Conservation (phyloP, 2,888 invertebrate species). For the Serripes groenlandicus region DNA sequence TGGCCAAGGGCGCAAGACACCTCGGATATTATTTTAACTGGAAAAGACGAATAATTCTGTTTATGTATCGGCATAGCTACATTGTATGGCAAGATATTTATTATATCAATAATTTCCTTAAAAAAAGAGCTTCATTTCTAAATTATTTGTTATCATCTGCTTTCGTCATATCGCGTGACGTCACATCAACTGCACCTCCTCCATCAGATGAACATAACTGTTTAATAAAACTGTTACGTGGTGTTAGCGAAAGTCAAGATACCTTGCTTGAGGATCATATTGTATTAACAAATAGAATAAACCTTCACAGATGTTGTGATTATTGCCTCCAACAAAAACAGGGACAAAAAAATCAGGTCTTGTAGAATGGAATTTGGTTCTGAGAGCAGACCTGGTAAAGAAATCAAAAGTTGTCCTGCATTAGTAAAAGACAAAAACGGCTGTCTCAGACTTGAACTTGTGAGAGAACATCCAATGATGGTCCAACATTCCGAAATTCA, state of each 20-base stretch:
- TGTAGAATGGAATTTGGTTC: conserved; percentile 5
- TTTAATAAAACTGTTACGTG: conserved; percentile 17
- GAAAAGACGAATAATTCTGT: too few relatives aligned
- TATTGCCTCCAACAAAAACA: conserved; percentile 10
- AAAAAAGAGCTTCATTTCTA: too few relatives aligned
- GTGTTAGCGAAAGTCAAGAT: conserved; percentile 22
- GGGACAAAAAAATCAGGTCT: not conserved
- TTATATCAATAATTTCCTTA: too few relatives aligned
- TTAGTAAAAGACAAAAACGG: conserved; percentile 22
- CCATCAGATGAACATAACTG: conserved; percentile 9
- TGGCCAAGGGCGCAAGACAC: too few relatives aligned
- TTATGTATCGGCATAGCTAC: too few relatives aligned
- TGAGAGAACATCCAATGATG: not conserved
- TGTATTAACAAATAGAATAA: conserved; percentile 17
- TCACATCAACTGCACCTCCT: conserved; percentile 15
- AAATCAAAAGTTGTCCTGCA: not conserved
- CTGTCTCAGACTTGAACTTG: not conserved
- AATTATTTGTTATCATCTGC: too few relatives aligned
- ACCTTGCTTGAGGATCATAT: conserved; percentile 21
- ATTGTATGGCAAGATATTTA: too few relatives aligned
- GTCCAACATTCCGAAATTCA: conserved; percentile 31
- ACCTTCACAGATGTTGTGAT: conserved; percentile 28
- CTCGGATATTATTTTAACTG: too few relatives aligned
- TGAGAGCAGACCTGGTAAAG: too few relatives aligned
- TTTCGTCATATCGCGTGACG: too few relatives aligned